Evolutionary conservation across 30 jellyfish, hydroid and myxozoan species (phyloP).

Genomic region (Pseudorhiza aurosa): DNA sequence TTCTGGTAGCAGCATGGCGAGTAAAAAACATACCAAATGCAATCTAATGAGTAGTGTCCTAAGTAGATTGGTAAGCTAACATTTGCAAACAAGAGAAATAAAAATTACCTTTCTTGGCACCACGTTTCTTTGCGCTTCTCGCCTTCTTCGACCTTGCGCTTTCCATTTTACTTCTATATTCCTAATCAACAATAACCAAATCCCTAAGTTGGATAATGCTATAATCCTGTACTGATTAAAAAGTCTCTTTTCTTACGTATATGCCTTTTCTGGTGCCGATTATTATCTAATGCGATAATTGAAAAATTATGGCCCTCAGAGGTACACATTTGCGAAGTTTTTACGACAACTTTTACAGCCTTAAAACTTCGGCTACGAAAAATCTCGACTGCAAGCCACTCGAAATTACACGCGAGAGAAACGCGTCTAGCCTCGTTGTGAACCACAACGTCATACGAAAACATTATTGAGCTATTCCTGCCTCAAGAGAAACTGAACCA

Average conservation of each 20-base stretch:
- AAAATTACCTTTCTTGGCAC: constrained; percentile 42
- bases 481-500: too few species aligned
- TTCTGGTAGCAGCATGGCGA: too few species aligned
- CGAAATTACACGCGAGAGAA: not conserved
- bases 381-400: constrained; percentile 7
- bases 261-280: constrained; percentile 54
- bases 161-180: constrained; percentile 44
- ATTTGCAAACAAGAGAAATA: too few species aligned
- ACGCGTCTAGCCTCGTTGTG: constrained; percentile 16
- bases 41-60: too few species aligned
- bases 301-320: constrained; percentile 1
- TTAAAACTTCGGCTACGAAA: constrained; percentile 46
- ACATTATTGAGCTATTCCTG: too few species aligned
- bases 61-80: too few species aligned
- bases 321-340: constrained; percentile 49
- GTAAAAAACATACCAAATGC: too few species aligned
- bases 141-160: constrained; percentile 44
- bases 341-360: constrained; percentile 23
- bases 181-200: not conserved
- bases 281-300: constrained; percentile 22
- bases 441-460: not conserved
- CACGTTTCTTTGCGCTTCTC: constrained; percentile 39
- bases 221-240: not conserved
- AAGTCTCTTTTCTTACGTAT: constrained; percentile 42
- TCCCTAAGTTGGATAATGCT: not conserved